Evolutionary conservation across 2,113 vertebrate genomes (phyloP).

Genomic region (Brachionichthys hirsutus): DNA sequence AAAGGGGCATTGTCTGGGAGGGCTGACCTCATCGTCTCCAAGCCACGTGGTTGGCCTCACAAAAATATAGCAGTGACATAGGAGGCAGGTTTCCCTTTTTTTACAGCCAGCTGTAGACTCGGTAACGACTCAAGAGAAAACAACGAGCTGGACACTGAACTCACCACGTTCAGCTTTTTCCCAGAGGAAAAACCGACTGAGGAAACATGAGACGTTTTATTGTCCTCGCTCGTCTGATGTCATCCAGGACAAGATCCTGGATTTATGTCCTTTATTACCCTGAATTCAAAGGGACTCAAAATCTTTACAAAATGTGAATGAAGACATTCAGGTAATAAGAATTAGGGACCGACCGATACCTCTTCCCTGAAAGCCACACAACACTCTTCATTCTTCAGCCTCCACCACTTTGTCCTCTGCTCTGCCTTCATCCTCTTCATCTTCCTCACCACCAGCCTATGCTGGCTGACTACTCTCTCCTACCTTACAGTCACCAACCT

Average conservation of each 20-base stretch:
- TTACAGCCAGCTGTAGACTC: conserved; percentile 31
- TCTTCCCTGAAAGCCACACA: too few species aligned
- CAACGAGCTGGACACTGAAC: conserved; percentile 42
- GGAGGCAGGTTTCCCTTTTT: conserved; percentile 41
- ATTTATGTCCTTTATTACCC: conserved; percentile 53
- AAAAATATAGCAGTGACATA: conserved; percentile 48
- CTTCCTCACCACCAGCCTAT: too few species aligned
- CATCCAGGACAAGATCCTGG: conserved; percentile 40
- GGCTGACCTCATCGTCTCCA: conserved; percentile 69
- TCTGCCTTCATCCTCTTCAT: too few species aligned
- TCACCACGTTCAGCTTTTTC: conserved; percentile 12
- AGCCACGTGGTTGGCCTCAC: conserved; percentile 61
- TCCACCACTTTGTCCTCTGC: too few species aligned
- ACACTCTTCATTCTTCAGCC: too few species aligned
- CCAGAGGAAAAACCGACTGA: conserved; percentile 8
- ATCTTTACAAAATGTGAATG: too few species aligned
- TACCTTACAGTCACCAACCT: too few species aligned
- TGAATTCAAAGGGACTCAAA: background rate
- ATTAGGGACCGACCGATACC: too few species aligned
- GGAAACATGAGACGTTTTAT: conserved; percentile 21
- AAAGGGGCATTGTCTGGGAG: conserved; percentile 67
- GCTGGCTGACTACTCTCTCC: too few species aligned
- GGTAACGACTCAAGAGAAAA: conserved; percentile 7
- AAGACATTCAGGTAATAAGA: too few species aligned
- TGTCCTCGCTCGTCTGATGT: conserved; percentile 15